Conservation (phyloP, 2,113 vertebrate genomes). For the Fregata magnificens region DNA sequence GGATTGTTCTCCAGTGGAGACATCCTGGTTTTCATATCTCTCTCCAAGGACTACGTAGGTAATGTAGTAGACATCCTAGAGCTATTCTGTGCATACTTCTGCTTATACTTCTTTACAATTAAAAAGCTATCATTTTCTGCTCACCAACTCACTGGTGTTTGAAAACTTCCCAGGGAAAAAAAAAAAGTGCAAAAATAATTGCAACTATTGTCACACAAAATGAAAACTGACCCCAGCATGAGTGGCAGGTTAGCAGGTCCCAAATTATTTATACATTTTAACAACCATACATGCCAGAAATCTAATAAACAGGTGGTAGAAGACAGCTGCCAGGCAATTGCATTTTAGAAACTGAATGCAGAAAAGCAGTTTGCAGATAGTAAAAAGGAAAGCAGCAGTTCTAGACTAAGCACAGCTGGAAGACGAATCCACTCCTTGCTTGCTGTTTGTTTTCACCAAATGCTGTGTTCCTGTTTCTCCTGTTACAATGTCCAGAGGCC, state of each 20-base stretch:
- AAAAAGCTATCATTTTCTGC: neutral
- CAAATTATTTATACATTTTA: constrained; percentile 20
- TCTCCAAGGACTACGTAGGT: neutral
- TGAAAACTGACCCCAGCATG: neutral
- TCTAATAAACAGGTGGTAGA: constrained; percentile 10
- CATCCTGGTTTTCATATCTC: neutral
- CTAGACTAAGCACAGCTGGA: neutral
- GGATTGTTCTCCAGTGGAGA: neutral
- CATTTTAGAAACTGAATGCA: constrained; percentile 12
- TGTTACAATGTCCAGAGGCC: neutral
- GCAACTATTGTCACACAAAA: neutral
- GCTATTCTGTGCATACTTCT: neutral
- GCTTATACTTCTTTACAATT: neutral
- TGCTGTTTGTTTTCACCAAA: neutral
- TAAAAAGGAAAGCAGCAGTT: neutral
- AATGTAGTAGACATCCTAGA: neutral
- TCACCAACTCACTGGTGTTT: neutral
- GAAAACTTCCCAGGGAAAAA: neutral
- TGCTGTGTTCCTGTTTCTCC: neutral
- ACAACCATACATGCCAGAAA: neutral
- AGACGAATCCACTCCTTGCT: neutral
- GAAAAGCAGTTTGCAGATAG: neutral
- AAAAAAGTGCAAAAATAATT: neutral
- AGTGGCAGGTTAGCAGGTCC: neutral
- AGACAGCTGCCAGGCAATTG: neutral